A percentile compares a stretch with the other conserved stretches of the same genome.
phyloP scores from a whole-genome alignment of 2,888 invertebrate species.

The Lasioglossum lativentre region DNA sequence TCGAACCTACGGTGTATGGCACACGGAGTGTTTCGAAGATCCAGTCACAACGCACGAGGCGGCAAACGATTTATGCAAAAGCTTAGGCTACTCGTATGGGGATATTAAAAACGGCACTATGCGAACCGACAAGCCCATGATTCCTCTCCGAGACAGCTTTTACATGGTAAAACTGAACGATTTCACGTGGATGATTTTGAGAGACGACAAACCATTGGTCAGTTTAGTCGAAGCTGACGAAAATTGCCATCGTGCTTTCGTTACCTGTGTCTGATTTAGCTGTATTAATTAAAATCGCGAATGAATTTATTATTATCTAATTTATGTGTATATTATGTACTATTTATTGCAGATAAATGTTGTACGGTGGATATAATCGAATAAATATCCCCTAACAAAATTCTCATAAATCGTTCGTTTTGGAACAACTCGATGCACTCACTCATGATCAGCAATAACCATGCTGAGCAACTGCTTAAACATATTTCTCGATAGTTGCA shows the following conservation, averaged over 20 bases:
- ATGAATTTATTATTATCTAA: no score
- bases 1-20: slow-evolving; percentile 90
- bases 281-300: not conserved
- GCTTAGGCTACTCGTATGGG: slow-evolving; percentile 87
- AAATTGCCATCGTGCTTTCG: slow-evolving; percentile 75
- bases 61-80: slow-evolving; percentile 87
- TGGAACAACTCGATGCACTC: no score
- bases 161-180: slow-evolving; percentile 74
- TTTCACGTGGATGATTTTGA: slow-evolving; percentile 70
- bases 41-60: slow-evolving; percentile 76
- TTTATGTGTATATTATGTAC: not conserved
- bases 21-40: slow-evolving; percentile 88
- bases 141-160: slow-evolving; percentile 71
- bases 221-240: slow-evolving; percentile 61
- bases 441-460: no score
- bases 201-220: slow-evolving; percentile 70
- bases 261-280: slow-evolving; percentile 59
- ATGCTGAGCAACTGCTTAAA: no score
- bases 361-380: slow-evolving; percentile 1
- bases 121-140: slow-evolving; percentile 51
- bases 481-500: no score
- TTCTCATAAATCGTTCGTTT: not conserved
- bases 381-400: not conserved
- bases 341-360: slow-evolving; percentile 21
- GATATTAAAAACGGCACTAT: slow-evolving; percentile 33